Base-by-base conservation (phyloP, 1,140 invertebrate genomes). In the Procambarus virginalis region DNA sequence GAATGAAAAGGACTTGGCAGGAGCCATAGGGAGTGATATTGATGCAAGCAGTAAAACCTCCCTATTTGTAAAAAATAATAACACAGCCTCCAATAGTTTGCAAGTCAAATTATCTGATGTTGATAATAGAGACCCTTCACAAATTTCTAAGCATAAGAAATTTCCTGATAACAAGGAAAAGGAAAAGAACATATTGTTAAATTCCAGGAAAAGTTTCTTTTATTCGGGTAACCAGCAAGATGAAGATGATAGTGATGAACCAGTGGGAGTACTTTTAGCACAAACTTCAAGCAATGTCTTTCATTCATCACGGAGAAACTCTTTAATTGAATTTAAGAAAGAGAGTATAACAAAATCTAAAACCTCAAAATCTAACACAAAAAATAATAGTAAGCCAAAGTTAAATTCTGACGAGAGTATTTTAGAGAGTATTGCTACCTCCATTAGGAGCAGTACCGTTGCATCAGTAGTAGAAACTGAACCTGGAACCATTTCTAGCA, bases 231-330 rank as follows among this genome's bases (percentile, higher is more conserved):
- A 9, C 6, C 17, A 85, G 45, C 22, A 68, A n/a, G 60, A 60
- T 45, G 79, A 83, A 6, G 46, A 55, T 1, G 70, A 77, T 14
- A 34, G n/a, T 60, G 17, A 60, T 14, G 0, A 76, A 76, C 73
- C 84, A 51, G 75, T 86, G 14, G 76, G 84, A 86, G 55, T 86
- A 64, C 84, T 86, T 45, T 77, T 86, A 60, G 48, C 84, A 5
- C 84, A 86, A 78, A 34, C 75, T 55, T 22, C 49, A 46, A 60
- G 22, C 8, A 46, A 86, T 60, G 55, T 86, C 22, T 86, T 86
- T 60, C 84, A 78, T 46, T 86, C 84, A 14, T 46, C 73, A 34
- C 70, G 55, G 17, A 86, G 84, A 77, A 86, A 86, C 6, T 78
- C 84, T 12, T 78, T 46, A 2, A 77, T 86, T 2, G 49, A 77